Evolutionary conservation across 2,888 invertebrate species (phyloP).

Genomic region (Chrysotoxum bicinctum): DNA sequence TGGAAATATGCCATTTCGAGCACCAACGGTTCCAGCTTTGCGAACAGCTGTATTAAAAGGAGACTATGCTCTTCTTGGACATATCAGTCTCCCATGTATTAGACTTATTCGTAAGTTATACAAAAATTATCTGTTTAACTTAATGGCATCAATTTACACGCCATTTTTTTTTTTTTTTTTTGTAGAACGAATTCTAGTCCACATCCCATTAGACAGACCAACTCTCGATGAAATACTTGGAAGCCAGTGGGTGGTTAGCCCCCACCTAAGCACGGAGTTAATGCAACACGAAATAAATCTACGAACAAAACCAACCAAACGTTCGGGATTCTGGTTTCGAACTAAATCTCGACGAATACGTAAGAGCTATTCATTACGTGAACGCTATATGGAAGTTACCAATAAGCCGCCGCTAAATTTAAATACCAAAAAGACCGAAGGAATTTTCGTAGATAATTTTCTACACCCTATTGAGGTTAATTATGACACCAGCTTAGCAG

Average conservation of each 20-base stretch:
- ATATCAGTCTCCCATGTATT: conserved; percentile 82
- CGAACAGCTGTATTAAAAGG: conserved; percentile 87
- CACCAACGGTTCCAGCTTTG: conserved; percentile 88
- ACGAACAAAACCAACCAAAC: conserved; percentile 78
- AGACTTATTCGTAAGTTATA: conserved; percentile 82
- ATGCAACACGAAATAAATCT: conserved; percentile 80
- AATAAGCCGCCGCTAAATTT: conserved; percentile 80
- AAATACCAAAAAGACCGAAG: conserved; percentile 80
- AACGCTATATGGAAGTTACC: conserved; percentile 79
- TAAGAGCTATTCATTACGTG: conserved; percentile 79
- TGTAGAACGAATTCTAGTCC: conserved; percentile 82
- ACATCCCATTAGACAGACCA: conserved; percentile 82
- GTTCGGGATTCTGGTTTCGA: conserved; percentile 80
- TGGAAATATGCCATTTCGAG: conserved; percentile 91
- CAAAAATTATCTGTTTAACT: neutral
- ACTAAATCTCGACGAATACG: conserved; percentile 79
- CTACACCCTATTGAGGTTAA: conserved; percentile 80
- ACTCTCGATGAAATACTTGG: conserved; percentile 82
- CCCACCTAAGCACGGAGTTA: conserved; percentile 79
- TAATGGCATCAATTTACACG: neutral
- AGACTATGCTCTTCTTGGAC: conserved; percentile 83
- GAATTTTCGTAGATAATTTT: conserved; percentile 80
- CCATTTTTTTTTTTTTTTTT: neutral
- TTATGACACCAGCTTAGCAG: conserved; percentile 73
- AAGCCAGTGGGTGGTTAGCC: conserved; percentile 83